Conservation (phyloP, 2,888 invertebrate genomes). For the Odontomyia ornata region DNA sequence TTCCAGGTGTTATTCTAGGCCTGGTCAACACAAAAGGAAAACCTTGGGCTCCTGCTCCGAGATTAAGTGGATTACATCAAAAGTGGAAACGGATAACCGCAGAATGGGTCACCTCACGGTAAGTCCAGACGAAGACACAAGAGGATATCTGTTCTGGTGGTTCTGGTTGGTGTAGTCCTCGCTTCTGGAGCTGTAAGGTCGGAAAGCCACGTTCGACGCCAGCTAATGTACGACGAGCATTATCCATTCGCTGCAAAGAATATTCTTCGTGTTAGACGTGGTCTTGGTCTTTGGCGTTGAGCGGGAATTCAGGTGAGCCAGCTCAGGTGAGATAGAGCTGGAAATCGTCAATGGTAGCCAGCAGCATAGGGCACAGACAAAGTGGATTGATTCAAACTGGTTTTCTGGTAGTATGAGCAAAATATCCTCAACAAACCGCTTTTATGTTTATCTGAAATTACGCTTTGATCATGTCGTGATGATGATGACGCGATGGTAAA, state of each 20-base stretch:
- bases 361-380: not conserved
- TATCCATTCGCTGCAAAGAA: not conserved
- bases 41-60: not conserved
- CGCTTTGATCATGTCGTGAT: conserved; percentile 8
- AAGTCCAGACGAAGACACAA: conserved; percentile 1
- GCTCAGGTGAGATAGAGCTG: not conserved
- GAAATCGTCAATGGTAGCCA: not conserved
- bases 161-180: not conserved
- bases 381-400: conserved; percentile 7
- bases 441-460: conserved; percentile 1
- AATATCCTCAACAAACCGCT: not conserved
- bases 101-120: conserved; percentile 24
- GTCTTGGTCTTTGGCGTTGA: not conserved
- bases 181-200: not conserved
- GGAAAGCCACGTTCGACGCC: not conserved
- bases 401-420: not conserved
- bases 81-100: conserved; percentile 27
- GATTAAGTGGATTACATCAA: conserved; percentile 9
- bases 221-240: not conserved
- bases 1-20: conserved; percentile 8
- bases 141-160: not conserved
- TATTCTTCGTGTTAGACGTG: no score
- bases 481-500: not conserved
- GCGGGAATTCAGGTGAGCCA: not conserved
- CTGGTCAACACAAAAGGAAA: conserved; percentile 3